Percentiles rank a stretch among this genome's conserved stretches.
Conservation (phyloP, 2,888 invertebrate genomes). For the Teleiodes luculella region DNA sequence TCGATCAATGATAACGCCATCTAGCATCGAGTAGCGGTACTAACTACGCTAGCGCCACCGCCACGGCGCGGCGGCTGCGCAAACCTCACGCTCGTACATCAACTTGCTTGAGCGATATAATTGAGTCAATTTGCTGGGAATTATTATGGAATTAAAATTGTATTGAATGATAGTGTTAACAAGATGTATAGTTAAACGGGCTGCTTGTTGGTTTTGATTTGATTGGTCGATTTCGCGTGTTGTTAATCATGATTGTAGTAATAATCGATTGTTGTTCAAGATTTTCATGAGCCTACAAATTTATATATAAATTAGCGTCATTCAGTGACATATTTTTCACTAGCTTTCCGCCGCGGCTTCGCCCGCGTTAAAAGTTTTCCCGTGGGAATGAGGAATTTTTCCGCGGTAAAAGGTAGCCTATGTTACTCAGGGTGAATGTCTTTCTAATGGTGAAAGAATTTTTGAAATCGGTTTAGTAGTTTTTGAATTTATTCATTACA, state of each 20-base stretch:
- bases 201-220: background rate
- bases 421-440: too few species aligned
- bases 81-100: constrained; percentile 46
- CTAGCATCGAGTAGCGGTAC: constrained; percentile 58
- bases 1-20: constrained; percentile 50
- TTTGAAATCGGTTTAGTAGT: too few species aligned
- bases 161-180: constrained; percentile 52
- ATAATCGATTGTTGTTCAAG: background rate
- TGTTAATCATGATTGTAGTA: background rate
- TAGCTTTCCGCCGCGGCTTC: too few species aligned
- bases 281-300: background rate
- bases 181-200: constrained; percentile 35
- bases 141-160: constrained; percentile 49
- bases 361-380: too few species aligned
- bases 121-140: constrained; percentile 60
- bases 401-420: too few species aligned
- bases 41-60: constrained; percentile 35
- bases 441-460: too few species aligned
- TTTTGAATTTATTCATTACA: too few species aligned
- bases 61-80: constrained; percentile 41
- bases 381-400: too few species aligned
- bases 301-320: too few species aligned
- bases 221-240: background rate
- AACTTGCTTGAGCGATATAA: constrained; percentile 35
- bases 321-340: too few species aligned